phyloP scores from a whole-genome alignment of 2,888 invertebrate species.

The Cheilosia impressa region DNA sequence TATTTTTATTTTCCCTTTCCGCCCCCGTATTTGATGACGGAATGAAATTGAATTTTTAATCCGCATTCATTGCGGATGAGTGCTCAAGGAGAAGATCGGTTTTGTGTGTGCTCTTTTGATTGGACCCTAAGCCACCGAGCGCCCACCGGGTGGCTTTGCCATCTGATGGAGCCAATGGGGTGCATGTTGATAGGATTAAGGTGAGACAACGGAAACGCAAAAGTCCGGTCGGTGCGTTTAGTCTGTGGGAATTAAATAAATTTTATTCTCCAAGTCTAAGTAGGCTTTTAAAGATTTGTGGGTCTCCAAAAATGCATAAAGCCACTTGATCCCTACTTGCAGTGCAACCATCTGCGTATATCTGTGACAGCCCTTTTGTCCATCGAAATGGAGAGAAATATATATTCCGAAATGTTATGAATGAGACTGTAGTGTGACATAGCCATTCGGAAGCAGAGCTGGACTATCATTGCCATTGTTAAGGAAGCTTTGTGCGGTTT shows the following conservation, averaged over 20 bases:
- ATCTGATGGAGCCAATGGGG: neutral
- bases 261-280: neutral
- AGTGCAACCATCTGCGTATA: neutral
- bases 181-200: neutral
- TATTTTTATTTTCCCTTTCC: neutral
- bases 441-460: conserved; percentile 25
- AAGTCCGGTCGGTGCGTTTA: neutral
- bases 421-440: conserved; percentile 6
- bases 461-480: conserved; percentile 27
- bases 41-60: conserved; percentile 70
- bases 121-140: neutral
- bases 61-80: conserved; percentile 21
- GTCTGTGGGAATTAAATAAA: neutral
- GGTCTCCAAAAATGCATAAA: neutral
- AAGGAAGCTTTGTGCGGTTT: conserved; percentile 26
- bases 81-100: conserved; percentile 9
- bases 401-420: neutral
- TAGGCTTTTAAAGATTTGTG: too few species aligned
- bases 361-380: neutral
- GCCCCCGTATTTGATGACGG: conserved; percentile 17
- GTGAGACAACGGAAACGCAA: neutral
- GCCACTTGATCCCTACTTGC: neutral
- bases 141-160: neutral
- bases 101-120: conserved; percentile 33
- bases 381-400: neutral